Base-by-base conservation (phyloP, 2,888 invertebrate genomes). In the Tinea trinotella region DNA sequence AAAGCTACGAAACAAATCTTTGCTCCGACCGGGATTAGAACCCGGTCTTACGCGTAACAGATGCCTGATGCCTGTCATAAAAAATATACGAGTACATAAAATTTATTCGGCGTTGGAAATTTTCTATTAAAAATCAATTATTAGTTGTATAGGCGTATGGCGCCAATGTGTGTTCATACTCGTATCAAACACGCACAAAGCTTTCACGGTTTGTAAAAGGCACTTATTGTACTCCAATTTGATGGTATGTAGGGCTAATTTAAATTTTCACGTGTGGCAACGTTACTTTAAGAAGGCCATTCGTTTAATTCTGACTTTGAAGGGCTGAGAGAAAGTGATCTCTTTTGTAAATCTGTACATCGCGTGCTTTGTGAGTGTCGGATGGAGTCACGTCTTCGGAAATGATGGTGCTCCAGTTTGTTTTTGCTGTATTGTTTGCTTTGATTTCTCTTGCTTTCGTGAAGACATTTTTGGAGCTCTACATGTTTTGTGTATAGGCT, bases 251-350 rank as follows among this genome's bases (percentile, higher is more conserved):
- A 50, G 50, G 50, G 50, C 24, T 13, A 50, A 24, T 50, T 50
- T 24, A 50, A 50, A 22, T 22, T 50, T 50, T 50, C 50, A 50
- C 24, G 50, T 50, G 50, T 50, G 50, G 50, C 4, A 24, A 13
- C 50, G 24, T 24, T 12, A 6, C n/a, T 13, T n/a, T 3, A 50
- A 50, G 22, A 24, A 24, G 50, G 24, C 24, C 50, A 24, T 12
- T 50, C 50, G 19, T 46, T 46, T 24, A n/a, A 15, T 24, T n/a
- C 61, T 65, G 59, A 58, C 59, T 59, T 59, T 60, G 64, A 74
- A 83, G 82, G 84, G 81, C 79, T 74, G 59, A 71, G 82, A 70
- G 84, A 84, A 84, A 84, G 83, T 77, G 67, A 69, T 73, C 50
- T 50, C 72, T 74, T 77, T 76, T 70, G 68, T 70, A 71, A 75